Evolutionary conservation across 1,140 invertebrate genomes (phyloP), one percentile per base, ranked within the genome.

Genomic region (Trichogramma pretiosum): DNA sequence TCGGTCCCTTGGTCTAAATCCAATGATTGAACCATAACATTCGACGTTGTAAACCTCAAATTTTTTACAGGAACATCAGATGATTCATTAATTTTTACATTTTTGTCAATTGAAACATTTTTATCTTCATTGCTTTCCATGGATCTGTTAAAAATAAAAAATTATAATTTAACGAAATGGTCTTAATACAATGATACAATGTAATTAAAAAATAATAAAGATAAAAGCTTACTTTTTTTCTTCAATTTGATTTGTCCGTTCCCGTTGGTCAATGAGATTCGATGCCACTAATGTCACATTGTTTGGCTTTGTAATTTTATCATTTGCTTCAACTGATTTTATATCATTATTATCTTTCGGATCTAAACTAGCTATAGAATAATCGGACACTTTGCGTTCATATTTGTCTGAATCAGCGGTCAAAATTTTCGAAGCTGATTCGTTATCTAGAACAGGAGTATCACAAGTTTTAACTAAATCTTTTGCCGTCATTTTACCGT

Each of bases 21-120:
- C 9, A 56, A 46, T 42, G 59, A 36, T 22, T 67, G 63, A 24
- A 59, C 56, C 0, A 54, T 56, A 21, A 68, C 56, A 11, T 56
- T 68, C 0, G 68, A 68, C 22, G 67, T 71, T 17, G 65, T 62
- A 41, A 72, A 72, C 50, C 68, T 59, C 13, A 62, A 63, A 56
- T 57, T 68, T 51, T 68, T 71, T 16, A 30, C 17, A n/a, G n/a
- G n/a, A n/a, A n/a, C n/a, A n/a, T n/a, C n/a, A n/a, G n/a, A n/a
- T n/a, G n/a, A n/a, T n/a, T n/a, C n/a, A n/a, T n/a, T n/a, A n/a
- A n/a, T n/a, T n/a, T n/a, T n/a, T n/a, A n/a, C n/a, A n/a, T n/a
- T n/a, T n/a, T n/a, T n/a, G n/a, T n/a, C n/a, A n/a, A n/a, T n/a
- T n/a, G n/a, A n/a, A n/a, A n/a, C n/a, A n/a, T n/a, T n/a, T n/a